A percentile compares a stretch with the other conserved stretches of the same genome.
Evolutionary conservation across 2,113 vertebrate genomes (phyloP).

Genomic region (Larimichthys polyactis): DNA sequence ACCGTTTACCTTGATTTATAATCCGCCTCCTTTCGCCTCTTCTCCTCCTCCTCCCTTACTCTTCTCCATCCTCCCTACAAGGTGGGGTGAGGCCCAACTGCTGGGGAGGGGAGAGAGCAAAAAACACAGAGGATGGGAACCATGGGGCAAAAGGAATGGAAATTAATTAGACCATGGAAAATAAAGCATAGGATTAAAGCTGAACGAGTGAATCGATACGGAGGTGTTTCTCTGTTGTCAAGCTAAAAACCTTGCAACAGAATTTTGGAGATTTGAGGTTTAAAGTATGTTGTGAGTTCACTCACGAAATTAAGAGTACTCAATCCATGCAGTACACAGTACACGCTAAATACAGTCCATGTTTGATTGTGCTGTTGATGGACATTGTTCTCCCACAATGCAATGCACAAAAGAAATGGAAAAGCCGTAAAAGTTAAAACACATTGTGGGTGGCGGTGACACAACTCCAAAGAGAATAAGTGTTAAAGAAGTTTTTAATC

Average conservation of each 20-base stretch:
- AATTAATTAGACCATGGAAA: conserved; percentile 62
- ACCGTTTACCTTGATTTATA: conserved; percentile 85
- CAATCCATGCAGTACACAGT: not conserved
- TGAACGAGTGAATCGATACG: conserved; percentile 15
- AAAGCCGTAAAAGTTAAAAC: not conserved
- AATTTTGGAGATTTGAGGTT: not conserved
- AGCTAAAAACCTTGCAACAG: conserved; percentile 2
- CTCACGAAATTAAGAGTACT: not conserved
- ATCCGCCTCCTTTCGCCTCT: conserved; percentile 53
- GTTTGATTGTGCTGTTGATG: not conserved
- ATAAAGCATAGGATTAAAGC: conserved; percentile 36
- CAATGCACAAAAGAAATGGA: not conserved
- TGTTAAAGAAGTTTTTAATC: not conserved
- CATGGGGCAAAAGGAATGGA: conserved; percentile 37
- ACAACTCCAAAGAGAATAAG: not conserved
- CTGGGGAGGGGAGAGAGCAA: conserved; percentile 23
- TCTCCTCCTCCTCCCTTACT: conserved; percentile 24
- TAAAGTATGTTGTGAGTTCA: not conserved
- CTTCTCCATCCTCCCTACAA: conserved; percentile 24
- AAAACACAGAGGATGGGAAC: conserved; percentile 30
- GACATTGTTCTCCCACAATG: not conserved
- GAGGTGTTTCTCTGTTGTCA: conserved; percentile 23
- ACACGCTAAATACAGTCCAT: not conserved
- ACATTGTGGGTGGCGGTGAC: not conserved
- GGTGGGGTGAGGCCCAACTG: conserved; percentile 52